Conservation (phyloP, 2,888 invertebrate species). For the Ochropleura plecta region DNA sequence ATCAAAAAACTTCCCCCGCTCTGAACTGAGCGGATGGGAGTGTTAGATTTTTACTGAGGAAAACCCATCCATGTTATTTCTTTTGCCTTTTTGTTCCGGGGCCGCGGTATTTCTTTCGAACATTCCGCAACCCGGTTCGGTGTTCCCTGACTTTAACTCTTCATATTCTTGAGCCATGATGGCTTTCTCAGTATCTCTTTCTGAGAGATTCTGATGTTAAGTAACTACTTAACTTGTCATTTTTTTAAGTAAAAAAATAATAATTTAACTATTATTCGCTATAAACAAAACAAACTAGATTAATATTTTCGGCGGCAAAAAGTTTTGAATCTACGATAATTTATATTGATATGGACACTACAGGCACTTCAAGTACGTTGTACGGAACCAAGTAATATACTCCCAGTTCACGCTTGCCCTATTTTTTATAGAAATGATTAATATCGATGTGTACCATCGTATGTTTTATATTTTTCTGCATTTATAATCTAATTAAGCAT, state of each 20-base stretch:
- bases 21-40: too few relatives aligned
- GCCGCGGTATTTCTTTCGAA: too few relatives aligned
- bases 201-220: too few relatives aligned
- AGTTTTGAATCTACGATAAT: not conserved
- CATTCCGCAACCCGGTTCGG: too few relatives aligned
- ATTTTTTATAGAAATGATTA: slow-evolving; percentile 40
- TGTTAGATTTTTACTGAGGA: too few relatives aligned
- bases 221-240: not conserved
- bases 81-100: too few relatives aligned
- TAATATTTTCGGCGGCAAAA: not conserved
- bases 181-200: too few relatives aligned
- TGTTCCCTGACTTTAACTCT: too few relatives aligned
- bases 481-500: slow-evolving; percentile 57
- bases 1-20: too few relatives aligned
- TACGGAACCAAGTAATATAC: slow-evolving; percentile 39
- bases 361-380: not conserved
- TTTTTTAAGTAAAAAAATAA: not conserved
- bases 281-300: not conserved
- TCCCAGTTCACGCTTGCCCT: not conserved
- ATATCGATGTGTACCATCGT: slow-evolving; percentile 48
- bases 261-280: not conserved
- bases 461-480: slow-evolving; percentile 57
- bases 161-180: too few relatives aligned
- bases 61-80: too few relatives aligned
- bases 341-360: not conserved